Evolutionary conservation across 2,113 vertebrate genomes (phyloP), one percentile per base, ranked within the genome.

Genomic region (Brachypteracias leptosomus): DNA sequence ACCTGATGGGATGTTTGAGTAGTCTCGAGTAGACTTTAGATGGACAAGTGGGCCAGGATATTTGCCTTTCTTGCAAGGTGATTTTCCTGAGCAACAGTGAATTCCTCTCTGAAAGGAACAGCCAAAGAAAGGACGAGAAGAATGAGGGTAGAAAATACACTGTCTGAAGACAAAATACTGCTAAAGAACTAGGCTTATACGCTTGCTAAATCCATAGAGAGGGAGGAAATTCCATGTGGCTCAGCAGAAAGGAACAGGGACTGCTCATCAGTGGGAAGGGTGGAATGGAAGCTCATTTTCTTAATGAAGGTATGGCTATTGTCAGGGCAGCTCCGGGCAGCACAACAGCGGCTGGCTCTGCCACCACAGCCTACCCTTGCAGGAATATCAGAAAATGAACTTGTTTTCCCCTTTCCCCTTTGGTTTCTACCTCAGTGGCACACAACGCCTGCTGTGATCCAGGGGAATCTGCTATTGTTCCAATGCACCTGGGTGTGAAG

Each of bases 401-500:
- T 96, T 84, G 59, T 77, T 91, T 96, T 94, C 93, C 96, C 96
- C 92, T 92, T 95, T 94, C 73, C 92, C 88, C 95, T 96, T 94
- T 94, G 93, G 70, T 94, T 96, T 87, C 93, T 92, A 92, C 89
- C 78, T 74, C 94, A 80, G 67, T 75, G 92, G 51, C 74, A 85
- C 79, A 88, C 87, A 95, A 89, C 57, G 87, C 81, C 95, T 68
- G 89, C 93, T 79, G 81, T 54, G 89, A 93, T 88, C 63, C 75
- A 31, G 68, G 57, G 72, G 75, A 95, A 90, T 84, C 84, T 44
- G 89, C 93, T 85, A 92, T 96, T 97, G 88, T 96, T 95, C 85
- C 4, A 28, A 85, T 19, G 86, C 95, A 96, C 94, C 93, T 95
- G 93, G 70, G 92, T 96, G 93, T 94, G 89, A 96, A 96, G 95